phyloP scores from a whole-genome alignment of 2,113 vertebrate genomes.

The Toxotes jaculatrix region DNA sequence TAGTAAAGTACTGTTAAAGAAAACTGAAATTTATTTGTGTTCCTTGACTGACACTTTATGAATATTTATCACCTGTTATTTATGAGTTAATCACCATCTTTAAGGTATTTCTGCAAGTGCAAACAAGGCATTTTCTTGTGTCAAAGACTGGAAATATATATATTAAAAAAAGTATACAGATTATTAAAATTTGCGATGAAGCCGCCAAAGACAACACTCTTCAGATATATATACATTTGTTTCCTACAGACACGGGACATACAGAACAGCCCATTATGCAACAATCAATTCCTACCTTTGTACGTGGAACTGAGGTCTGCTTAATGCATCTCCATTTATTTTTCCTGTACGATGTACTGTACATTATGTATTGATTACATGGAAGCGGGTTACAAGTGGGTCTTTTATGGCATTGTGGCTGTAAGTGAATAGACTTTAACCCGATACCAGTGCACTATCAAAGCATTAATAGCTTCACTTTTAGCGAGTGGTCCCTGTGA shows the following conservation, averaged over 20 bases:
- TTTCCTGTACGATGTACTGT: neutral
- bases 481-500: neutral
- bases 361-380: neutral
- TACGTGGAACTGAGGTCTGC: neutral
- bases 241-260: neutral
- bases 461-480: neutral
- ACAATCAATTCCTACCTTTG: neutral
- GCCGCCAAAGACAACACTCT: neutral
- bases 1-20: too few relatives aligned
- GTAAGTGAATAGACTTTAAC: neutral
- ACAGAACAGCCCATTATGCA: neutral
- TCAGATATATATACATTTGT: neutral
- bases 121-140: neutral
- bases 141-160: neutral
- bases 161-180: neutral
- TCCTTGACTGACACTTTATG: neutral
- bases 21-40: neutral
- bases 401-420: neutral
- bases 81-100: neutral
- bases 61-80: slow-evolving; percentile 10
- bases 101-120: too few relatives aligned
- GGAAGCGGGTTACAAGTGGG: neutral
- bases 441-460: neutral
- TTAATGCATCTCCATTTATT: neutral
- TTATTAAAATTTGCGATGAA: neutral